These are phyloP conservation scores for Drosophila repleta DNA, from an alignment of 1,140 invertebrate genomes.

Conservation along the genomic window DNA sequence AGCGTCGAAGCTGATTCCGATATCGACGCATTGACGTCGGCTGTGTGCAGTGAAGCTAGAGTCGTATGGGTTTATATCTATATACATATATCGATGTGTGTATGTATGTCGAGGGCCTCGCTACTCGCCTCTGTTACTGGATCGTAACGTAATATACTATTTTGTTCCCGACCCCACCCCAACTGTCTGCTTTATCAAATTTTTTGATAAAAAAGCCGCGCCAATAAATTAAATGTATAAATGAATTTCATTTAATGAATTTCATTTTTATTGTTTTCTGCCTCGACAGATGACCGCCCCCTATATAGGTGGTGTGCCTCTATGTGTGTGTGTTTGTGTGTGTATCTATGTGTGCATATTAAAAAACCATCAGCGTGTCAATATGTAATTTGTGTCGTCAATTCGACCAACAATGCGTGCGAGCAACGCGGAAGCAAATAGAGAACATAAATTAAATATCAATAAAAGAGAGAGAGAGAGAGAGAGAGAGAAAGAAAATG, in stretches of 20 bases:
- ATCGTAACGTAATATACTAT: conserved; percentile 26
- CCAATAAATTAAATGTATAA: conserved; percentile 82
- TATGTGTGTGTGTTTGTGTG: conserved; percentile 30
- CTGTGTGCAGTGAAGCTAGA: conserved; percentile 67
- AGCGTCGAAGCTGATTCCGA: conserved; percentile 35
- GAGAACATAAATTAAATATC: conserved; percentile 80
- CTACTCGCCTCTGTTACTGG: conserved; percentile 13
- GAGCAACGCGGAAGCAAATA: conserved; percentile 54
- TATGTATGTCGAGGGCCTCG: background rate
- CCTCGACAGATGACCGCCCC: conserved; percentile 48
- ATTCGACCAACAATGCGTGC: conserved; percentile 19
- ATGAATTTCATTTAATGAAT: conserved; percentile 74
- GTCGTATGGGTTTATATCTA: conserved; percentile 27
- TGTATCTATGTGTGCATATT: conserved; percentile 59
- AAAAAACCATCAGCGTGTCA: conserved; percentile 82
- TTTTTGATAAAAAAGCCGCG: conserved; percentile 77
- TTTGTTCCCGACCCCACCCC: conserved; percentile 7
- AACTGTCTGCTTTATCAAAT: conserved; percentile 63
- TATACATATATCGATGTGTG: background rate
- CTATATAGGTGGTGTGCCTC: conserved; percentile 12
- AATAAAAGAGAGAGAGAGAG: conserved; percentile 40
- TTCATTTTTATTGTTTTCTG: conserved; percentile 71
- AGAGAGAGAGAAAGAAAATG: conserved; percentile 9
- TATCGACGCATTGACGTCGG: conserved; percentile 16
- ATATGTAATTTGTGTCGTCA: conserved; percentile 80